Conservation (phyloP, 2,888 invertebrate genomes). For the Chesias legatella region DNA sequence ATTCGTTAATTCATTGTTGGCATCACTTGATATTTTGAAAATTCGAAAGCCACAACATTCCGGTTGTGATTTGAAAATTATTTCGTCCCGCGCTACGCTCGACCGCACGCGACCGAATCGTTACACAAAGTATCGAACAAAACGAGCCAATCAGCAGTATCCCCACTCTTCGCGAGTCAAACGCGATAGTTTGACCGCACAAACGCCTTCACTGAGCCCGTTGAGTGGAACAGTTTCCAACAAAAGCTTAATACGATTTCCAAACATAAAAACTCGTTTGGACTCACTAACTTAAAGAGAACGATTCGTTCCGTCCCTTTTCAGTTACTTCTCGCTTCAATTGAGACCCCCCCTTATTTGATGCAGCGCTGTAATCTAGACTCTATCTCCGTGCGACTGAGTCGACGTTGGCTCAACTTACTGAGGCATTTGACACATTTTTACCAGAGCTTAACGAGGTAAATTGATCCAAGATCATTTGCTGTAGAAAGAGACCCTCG, state of each 20-base stretch:
- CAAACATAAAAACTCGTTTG: slow-evolving; percentile 80
- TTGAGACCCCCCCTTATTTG: slow-evolving; percentile 57
- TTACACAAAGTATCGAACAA: slow-evolving; percentile 63
- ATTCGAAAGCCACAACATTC: slow-evolving; percentile 28
- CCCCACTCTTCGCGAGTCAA: slow-evolving; percentile 64
- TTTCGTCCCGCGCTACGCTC: slow-evolving; percentile 53
- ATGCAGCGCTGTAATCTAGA: slow-evolving; percentile 31
- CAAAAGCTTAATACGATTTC: slow-evolving; percentile 81
- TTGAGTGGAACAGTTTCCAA: slow-evolving; percentile 79
- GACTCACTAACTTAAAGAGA: slow-evolving; percentile 76
- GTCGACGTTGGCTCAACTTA: slow-evolving; percentile 28
- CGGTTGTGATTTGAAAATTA: slow-evolving; percentile 50
- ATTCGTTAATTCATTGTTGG: slow-evolving; percentile 32
- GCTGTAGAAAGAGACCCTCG: slow-evolving; percentile 50
- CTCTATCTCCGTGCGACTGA: slow-evolving; percentile 20
- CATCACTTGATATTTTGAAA: slow-evolving; percentile 25
- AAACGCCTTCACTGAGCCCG: slow-evolving; percentile 77
- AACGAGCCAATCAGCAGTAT: slow-evolving; percentile 70
- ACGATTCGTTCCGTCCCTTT: slow-evolving; percentile 68
- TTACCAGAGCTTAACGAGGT: slow-evolving; percentile 53
- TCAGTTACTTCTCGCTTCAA: slow-evolving; percentile 64
- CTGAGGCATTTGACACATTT: slow-evolving; percentile 50
- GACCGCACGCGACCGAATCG: slow-evolving; percentile 67
- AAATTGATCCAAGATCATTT: slow-evolving; percentile 55
- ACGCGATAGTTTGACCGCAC: slow-evolving; percentile 76